Evolutionary conservation across 2,113 vertebrate genomes (phyloP), one percentile per base, ranked within the genome.

Genomic region (Cacatua alba): DNA sequence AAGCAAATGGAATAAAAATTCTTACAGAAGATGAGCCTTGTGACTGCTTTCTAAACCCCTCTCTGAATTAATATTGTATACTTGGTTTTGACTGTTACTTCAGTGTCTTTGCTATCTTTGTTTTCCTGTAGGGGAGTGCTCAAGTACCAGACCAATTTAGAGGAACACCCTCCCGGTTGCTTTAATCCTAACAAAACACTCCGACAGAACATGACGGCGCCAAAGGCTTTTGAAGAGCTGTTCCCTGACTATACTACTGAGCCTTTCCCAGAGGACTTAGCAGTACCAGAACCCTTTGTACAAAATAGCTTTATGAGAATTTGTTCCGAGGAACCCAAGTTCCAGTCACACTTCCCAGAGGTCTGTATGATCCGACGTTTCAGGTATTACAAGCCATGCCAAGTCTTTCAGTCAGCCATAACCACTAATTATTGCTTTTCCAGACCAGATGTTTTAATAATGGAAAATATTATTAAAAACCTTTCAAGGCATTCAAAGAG

Each of bases 91-190:
- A 60, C 75, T 67, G 29, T 13, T 91, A 23, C 41, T 93, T 29
- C 39, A 49, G 33, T 16, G 20, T 41, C 49, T 94, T 81, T 76
- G 55, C 52, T 46, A 3, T 69, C 52, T 95, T 62, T 71, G 5
- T 95, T 97, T 93, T 97, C 81, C 87, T 97, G 64, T 86, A 99
- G 99, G 82, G 99, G 99, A 28, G 98, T 98, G 86, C 97, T 99
- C 86, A 99, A 99, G 97, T 99, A 99, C 97, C 99, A 99, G 88
- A 98, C 97, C 87, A 99, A 99, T 86, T 88, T 99, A 76, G 98
- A 99, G 60, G 97, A 98, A 51, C 99, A 99, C 65, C 98, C 98
- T 82, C 99, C 99, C 43, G 99, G 99, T 95, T 99, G 99, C 97
- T 87, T 99, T 79, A 94, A 84, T 95, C 96, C 97, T 90, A 99